Conservation (phyloP, 2,888 invertebrate genomes). For the Diachrysia chrysitis region DNA sequence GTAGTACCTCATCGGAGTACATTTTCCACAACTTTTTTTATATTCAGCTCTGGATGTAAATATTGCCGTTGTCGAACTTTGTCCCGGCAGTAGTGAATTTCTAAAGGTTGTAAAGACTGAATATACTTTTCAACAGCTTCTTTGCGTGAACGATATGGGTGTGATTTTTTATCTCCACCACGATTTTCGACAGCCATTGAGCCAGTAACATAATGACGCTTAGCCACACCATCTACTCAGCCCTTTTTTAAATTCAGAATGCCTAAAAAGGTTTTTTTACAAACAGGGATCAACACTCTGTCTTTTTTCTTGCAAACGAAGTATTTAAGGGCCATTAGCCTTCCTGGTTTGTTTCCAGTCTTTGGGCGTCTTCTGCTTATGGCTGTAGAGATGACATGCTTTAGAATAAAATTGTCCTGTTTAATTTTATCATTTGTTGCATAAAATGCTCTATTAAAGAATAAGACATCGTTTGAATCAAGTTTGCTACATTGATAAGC, state of each 20-base stretch:
- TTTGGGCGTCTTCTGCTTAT: constrained; percentile 14
- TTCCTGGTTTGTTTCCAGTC: constrained; percentile 24
- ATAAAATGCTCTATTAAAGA: constrained; percentile 24
- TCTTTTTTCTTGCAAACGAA: constrained; percentile 14
- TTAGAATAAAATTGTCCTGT: constrained; percentile 19
- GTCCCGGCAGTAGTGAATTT: constrained; percentile 12
- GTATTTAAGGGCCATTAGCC: constrained; percentile 15
- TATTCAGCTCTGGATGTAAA: constrained; percentile 21
- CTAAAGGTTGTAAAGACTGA: constrained; percentile 5
- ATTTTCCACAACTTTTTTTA: constrained; percentile 26
- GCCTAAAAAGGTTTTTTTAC: constrained; percentile 3
- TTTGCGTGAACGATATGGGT: constrained; percentile 12
- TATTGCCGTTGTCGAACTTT: constrained; percentile 20
- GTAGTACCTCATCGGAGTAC: constrained; percentile 23
- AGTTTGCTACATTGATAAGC: constrained; percentile 10
- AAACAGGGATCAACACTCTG: constrained; percentile 8
- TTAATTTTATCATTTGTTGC: constrained; percentile 20
- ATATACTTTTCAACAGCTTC: constrained; percentile 11
- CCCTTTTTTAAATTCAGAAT: constrained; percentile 6
- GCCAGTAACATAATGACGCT: constrained; percentile 6
- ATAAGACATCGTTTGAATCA: constrained; percentile 17
- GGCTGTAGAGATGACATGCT: constrained; percentile 14
- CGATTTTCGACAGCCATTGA: constrained; percentile 6
- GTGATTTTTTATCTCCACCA: constrained; percentile 3
- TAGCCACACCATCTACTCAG: constrained; percentile 6